A percentile compares a stretch with the other conserved stretches of the same genome.
These are phyloP conservation scores for Cyanoderma ruficeps DNA, from an alignment of 2,113 vertebrate species.

Conservation along the genomic window DNA sequence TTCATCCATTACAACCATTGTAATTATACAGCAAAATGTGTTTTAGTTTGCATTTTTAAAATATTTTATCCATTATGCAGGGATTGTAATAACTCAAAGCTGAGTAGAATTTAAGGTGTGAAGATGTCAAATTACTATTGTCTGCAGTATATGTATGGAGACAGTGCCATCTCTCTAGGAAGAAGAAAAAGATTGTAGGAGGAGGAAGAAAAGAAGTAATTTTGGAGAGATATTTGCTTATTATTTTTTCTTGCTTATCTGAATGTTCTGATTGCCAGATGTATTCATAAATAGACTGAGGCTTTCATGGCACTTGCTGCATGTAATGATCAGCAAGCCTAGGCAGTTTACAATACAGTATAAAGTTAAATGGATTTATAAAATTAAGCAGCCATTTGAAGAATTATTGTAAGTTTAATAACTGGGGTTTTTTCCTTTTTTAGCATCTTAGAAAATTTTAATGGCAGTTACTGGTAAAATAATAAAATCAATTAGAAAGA, in stretches of 20 bases:
- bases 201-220: background rate
- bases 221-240: background rate
- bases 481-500: background rate
- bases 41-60: background rate
- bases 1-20: slow-evolving; percentile 27
- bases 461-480: background rate
- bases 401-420: background rate
- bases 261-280: background rate
- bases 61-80: slow-evolving; percentile 8
- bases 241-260: slow-evolving; percentile 25
- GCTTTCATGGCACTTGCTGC: background rate
- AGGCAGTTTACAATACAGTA: background rate
- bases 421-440: background rate
- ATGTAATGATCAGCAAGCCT: background rate
- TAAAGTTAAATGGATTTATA: background rate
- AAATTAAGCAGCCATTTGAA: background rate
- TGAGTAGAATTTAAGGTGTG: slow-evolving; percentile 12
- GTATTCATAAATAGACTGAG: slow-evolving; percentile 7
- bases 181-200: background rate
- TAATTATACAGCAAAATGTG: slow-evolving; percentile 11
- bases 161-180: background rate
- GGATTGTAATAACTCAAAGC: background rate
- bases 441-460: background rate
- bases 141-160: background rate
- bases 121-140: background rate